These are phyloP conservation scores for Hylomyscus alleni DNA, from an alignment of 2,797 vertebrate genomes.

Conservation along the genomic window DNA sequence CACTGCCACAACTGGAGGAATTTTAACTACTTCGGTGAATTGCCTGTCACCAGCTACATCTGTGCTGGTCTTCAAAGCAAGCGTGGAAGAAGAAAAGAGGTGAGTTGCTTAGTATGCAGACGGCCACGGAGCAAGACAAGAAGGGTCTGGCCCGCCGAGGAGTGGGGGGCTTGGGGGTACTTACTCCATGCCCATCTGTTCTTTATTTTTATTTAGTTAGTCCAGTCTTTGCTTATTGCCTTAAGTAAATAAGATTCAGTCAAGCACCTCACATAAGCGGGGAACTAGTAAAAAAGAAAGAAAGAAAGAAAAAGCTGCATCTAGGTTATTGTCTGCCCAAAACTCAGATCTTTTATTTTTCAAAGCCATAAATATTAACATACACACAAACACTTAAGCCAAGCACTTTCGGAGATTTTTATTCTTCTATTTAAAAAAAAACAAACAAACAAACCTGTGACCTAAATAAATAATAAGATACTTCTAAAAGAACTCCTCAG, in stretches of 20 bases:
- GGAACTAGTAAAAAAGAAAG: background rate
- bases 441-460: background rate
- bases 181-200: background rate
- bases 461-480: slow-evolving; percentile 53
- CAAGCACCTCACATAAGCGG: background rate
- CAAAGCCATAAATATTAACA: background rate
- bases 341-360: slow-evolving; percentile 19
- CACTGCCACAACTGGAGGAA: slow-evolving; percentile 51
- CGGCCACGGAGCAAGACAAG: background rate
- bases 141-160: background rate
- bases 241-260: slow-evolving; percentile 37
- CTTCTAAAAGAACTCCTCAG: background rate
- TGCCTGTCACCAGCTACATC: slow-evolving; percentile 49
- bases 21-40: slow-evolving; percentile 73
- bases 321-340: background rate
- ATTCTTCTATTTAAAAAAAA: slow-evolving; percentile 60
- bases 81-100: slow-evolving; percentile 33
- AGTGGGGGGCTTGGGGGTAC: background rate
- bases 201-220: slow-evolving; percentile 31
- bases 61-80: slow-evolving; percentile 66
- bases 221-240: slow-evolving; percentile 8
- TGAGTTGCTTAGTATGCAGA: slow-evolving; percentile 39
- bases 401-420: slow-evolving; percentile 42
- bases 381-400: slow-evolving; percentile 6
- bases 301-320: background rate